A percentile compares a stretch with the other conserved stretches of the same genome.
Conservation (phyloP, 2,888 invertebrate species). For the Machimus rusticus region DNA sequence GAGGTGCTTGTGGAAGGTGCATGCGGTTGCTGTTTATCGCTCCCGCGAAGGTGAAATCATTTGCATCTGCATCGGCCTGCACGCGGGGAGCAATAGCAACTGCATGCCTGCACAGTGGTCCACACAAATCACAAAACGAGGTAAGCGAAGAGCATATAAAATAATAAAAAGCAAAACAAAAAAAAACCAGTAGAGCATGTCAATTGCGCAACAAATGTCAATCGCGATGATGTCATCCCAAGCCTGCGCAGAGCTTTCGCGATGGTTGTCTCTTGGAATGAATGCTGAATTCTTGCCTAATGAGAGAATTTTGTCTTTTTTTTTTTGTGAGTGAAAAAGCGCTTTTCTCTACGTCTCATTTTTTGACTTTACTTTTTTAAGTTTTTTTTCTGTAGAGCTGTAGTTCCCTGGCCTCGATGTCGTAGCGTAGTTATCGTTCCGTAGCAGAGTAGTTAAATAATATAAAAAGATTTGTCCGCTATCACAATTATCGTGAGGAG, state of each 20-base stretch:
- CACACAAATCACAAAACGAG: background rate
- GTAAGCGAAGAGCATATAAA: background rate
- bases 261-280: background rate
- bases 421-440: background rate
- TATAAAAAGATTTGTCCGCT: background rate
- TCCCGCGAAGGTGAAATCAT: background rate
- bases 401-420: background rate
- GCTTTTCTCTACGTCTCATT: background rate
- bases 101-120: background rate
- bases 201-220: constrained; percentile 41
- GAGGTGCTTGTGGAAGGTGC: background rate
- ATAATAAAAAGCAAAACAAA: background rate
- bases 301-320: background rate
- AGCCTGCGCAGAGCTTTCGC: background rate
- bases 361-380: background rate
- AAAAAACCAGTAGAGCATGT: background rate
- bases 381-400: background rate
- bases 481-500: background rate
- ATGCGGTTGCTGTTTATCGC: background rate
- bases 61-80: background rate
- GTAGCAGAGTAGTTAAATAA: background rate
- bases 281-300: background rate
- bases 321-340: background rate
- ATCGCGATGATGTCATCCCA: constrained; percentile 28
- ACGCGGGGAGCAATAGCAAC: background rate